Percentiles rank a stretch among this genome's conserved stretches.
phyloP scores from a whole-genome alignment of 2,888 invertebrate genomes.

The Tethea ocularis region DNA sequence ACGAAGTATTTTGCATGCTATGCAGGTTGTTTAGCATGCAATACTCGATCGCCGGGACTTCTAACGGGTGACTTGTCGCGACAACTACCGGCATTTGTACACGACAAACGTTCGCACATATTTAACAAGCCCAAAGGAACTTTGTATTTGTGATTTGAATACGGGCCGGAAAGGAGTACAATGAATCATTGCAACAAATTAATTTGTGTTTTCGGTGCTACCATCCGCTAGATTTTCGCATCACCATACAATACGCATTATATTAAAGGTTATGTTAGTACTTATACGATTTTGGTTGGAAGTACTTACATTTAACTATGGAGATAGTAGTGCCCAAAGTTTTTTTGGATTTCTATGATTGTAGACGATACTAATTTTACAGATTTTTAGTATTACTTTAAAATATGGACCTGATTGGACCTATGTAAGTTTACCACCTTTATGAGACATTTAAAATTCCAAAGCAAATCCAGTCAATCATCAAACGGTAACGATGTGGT shows the following conservation, averaged over 20 bases:
- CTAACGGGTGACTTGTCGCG: slow-evolving; percentile 68
- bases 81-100: slow-evolving; percentile 61
- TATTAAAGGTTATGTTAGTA: not conserved
- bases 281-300: not conserved
- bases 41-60: slow-evolving; percentile 55
- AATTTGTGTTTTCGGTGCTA: slow-evolving; percentile 7
- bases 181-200: slow-evolving; percentile 12
- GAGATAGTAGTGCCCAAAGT: not conserved
- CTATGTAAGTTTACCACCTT: not conserved
- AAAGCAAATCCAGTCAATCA: slow-evolving; percentile 1
- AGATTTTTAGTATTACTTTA: too few species aligned
- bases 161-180: slow-evolving; percentile 19
- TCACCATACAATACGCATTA: not conserved
- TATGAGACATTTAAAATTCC: not conserved
- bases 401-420: too few species aligned
- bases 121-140: slow-evolving; percentile 19
- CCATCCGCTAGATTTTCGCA: slow-evolving; percentile 4
- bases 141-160: slow-evolving; percentile 19
- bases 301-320: not conserved
- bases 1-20: slow-evolving; percentile 57
- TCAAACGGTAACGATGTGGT: slow-evolving; percentile 4
- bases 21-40: slow-evolving; percentile 65
- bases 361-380: too few species aligned
- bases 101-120: slow-evolving; percentile 25
- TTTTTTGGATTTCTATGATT: not conserved